phyloP scores from a whole-genome alignment of 2,888 invertebrate species.

The Allolobophora icterica region DNA sequence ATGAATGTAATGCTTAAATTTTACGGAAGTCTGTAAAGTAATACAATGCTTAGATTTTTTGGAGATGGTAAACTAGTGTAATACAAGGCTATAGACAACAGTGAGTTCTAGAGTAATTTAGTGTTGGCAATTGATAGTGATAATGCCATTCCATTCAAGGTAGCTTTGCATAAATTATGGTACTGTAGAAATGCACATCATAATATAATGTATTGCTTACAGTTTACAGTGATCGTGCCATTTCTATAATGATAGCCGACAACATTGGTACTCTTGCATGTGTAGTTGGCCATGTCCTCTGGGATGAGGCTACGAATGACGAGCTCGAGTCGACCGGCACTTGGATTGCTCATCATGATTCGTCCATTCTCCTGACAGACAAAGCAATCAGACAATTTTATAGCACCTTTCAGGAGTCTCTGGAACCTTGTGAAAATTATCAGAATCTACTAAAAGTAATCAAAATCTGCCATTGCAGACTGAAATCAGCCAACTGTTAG shows the following conservation, averaged over 20 bases:
- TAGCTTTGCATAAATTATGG: not conserved
- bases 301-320: slow-evolving; percentile 31
- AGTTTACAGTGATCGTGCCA: slow-evolving; percentile 51
- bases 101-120: not conserved
- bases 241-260: slow-evolving; percentile 50
- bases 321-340: slow-evolving; percentile 27
- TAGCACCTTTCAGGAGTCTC: not conserved
- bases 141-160: not conserved
- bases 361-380: slow-evolving; percentile 43
- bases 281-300: slow-evolving; percentile 52
- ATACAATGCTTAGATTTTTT: not conserved
- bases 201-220: slow-evolving; percentile 47
- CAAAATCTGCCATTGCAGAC: not conserved
- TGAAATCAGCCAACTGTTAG: not conserved
- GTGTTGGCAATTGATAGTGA: not conserved
- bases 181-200: not conserved
- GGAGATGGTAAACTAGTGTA: not conserved
- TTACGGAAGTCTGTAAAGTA: not conserved
- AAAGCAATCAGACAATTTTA: not conserved
- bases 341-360: slow-evolving; percentile 33
- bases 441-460: not conserved
- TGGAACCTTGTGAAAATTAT: not conserved
- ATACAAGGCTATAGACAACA: not conserved
- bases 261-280: slow-evolving; percentile 52
- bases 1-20: not conserved